Evolutionary conservation across 2,888 invertebrate genomes (phyloP).

Genomic region (Lycaena phlaeas): DNA sequence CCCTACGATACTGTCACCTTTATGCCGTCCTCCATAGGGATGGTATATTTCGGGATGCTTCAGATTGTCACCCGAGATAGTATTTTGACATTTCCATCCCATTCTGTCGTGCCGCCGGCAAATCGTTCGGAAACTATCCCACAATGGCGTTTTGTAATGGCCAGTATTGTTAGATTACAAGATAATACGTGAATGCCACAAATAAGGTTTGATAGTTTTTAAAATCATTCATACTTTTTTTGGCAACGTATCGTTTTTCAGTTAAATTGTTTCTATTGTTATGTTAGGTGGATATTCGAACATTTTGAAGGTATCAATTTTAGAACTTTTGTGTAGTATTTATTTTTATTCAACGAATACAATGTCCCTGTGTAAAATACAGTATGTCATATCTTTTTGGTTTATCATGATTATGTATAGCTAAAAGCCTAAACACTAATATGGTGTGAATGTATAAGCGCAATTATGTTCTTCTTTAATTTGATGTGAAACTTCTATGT

Average conservation of each 20-base stretch:
- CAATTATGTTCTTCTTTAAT: no score
- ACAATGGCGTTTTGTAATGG: conserved; percentile 28
- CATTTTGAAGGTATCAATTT: no score
- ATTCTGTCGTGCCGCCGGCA: conserved; percentile 53
- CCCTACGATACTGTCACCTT: background rate
- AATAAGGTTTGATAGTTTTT: conserved; percentile 15
- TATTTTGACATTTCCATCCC: conserved; percentile 70
- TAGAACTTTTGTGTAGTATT: no score
- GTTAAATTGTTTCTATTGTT: background rate
- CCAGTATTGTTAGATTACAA: conserved; percentile 13
- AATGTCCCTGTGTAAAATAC: no score
- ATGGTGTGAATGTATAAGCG: no score
- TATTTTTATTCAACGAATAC: no score
- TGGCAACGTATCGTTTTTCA: background rate
- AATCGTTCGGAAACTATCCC: conserved; percentile 52
- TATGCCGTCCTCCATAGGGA: background rate
- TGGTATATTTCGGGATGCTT: background rate
- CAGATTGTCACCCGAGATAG: conserved; percentile 56
- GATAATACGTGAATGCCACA: conserved; percentile 22
- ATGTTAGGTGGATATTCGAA: no score
- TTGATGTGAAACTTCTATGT: no score
- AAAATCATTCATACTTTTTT: background rate
- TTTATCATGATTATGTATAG: no score
- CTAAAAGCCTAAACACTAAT: no score
- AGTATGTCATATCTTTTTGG: no score